phyloP scores from a whole-genome alignment of 2,113 vertebrate genomes.

The Suricata suricatta region DNA sequence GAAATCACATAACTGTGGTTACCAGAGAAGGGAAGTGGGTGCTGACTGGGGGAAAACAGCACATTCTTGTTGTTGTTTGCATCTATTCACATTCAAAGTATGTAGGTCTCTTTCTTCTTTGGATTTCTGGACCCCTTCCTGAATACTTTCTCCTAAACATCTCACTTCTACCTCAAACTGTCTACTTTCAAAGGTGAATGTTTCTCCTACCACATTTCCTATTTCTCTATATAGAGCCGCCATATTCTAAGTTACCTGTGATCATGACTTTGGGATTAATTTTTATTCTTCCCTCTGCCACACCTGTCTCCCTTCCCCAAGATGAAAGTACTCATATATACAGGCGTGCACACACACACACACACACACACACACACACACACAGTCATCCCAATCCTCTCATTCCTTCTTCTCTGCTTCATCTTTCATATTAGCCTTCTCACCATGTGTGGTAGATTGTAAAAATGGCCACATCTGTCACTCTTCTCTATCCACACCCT shows the following conservation, averaged over 20 bases:
- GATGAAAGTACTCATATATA: not conserved
- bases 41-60: not conserved
- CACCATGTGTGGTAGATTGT: not conserved
- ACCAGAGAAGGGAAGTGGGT: not conserved
- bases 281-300: not conserved
- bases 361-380: not conserved
- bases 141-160: not conserved
- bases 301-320: not conserved
- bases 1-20: not conserved
- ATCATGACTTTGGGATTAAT: not conserved
- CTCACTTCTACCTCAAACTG: not conserved
- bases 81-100: not conserved
- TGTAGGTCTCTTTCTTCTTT: not conserved
- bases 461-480: not conserved
- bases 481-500: not conserved
- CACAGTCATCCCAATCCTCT: not conserved
- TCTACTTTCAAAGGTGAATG: not conserved
- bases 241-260: not conserved
- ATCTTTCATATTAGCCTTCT: not conserved
- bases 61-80: not conserved
- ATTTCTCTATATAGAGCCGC: not conserved
- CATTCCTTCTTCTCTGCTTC: not conserved
- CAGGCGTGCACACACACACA: not conserved
- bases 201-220: not conserved
- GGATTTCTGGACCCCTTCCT: not conserved